Evolutionary conservation across 1,140 invertebrate genomes (phyloP), one percentile per base, ranked within the genome.

Genomic region (Uloborus diversus): DNA sequence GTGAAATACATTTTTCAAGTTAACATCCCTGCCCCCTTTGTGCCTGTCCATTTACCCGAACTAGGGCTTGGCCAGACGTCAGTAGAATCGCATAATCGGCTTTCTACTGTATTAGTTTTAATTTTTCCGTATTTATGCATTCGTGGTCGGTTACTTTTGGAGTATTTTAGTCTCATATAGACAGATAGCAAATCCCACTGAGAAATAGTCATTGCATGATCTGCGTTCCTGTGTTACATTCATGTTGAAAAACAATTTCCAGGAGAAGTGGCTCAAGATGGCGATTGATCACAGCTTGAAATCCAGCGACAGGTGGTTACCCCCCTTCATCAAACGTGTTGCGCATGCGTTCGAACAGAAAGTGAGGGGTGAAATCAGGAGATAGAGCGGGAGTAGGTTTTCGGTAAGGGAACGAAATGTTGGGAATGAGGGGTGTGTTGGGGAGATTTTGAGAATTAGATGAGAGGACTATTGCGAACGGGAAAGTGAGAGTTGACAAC

Each of bases 401-500:
- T n/a, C 64, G 57, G 37, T 64, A 42, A 59, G 56, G 27, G 69
- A 42, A 42, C 49, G 53, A 17, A 51, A 47, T 20, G 51, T 27
- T 57, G 59, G 71, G 57, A 30, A 33, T n/a, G n/a, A n/a, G n/a
- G n/a, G n/a, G n/a, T n/a, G 64, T 20, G 51, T 27, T 57, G 59
- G 71, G 57, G 37, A 33, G 56, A 71, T 71, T 71, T 61, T 25
- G 69, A 56, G 69, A 71, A 71, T 71, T 71, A 71, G 53, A 71
- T 56, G 66, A 69, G 53, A 47, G 65, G 27, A 47, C n/a, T n/a
- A n/a, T n/a, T n/a, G n/a, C n/a, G n/a, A n/a, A n/a, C 20, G 51
- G 53, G 59, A 64, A 64, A 64, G 59, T 62, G 61, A 75, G 71
- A 64, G 71, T 75, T 75, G 71, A 75, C 71, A 75, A 59, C 59